These are phyloP conservation scores for Temnothorax longispinosus DNA, from an alignment of 1,140 invertebrate genomes.

Conservation along the genomic window DNA sequence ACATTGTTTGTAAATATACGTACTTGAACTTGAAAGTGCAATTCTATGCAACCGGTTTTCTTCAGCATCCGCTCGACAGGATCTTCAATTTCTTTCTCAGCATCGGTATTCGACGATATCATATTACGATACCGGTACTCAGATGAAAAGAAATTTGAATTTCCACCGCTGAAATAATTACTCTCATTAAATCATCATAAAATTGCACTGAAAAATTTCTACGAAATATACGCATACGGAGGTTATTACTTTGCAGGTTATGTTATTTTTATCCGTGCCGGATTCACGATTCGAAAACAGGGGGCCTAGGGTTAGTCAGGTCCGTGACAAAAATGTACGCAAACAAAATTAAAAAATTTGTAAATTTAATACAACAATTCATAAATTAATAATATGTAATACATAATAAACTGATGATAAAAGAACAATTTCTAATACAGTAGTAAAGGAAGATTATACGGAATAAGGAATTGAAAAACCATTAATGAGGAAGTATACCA, in stretches of 20 bases:
- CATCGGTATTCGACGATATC: not conserved
- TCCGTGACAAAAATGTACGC: too few species aligned
- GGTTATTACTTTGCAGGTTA: not conserved
- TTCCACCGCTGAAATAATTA: slow-evolving; percentile 2
- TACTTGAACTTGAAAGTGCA: slow-evolving; percentile 95
- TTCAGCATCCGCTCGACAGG: slow-evolving; percentile 94
- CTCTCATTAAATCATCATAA: not conserved
- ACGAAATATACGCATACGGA: not conserved
- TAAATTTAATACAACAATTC: too few species aligned
- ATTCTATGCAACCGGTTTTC: slow-evolving; percentile 94
- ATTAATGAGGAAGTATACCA: too few species aligned
- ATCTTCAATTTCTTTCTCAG: slow-evolving; percentile 87
- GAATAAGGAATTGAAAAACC: too few species aligned
- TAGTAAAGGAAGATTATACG: too few species aligned
- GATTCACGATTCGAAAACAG: too few species aligned
- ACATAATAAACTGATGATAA: too few species aligned
- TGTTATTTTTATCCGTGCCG: not conserved
- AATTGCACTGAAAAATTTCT: not conserved
- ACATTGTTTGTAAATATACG: too few species aligned
- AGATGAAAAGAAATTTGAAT: not conserved
- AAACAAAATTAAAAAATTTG: too few species aligned
- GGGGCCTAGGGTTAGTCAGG: too few species aligned
- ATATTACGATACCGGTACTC: not conserved
- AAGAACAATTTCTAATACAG: too few species aligned
- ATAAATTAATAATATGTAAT: too few species aligned